Evolutionary conservation across 2,888 invertebrate species (phyloP).

Genomic region (Pegoplata infirma): DNA sequence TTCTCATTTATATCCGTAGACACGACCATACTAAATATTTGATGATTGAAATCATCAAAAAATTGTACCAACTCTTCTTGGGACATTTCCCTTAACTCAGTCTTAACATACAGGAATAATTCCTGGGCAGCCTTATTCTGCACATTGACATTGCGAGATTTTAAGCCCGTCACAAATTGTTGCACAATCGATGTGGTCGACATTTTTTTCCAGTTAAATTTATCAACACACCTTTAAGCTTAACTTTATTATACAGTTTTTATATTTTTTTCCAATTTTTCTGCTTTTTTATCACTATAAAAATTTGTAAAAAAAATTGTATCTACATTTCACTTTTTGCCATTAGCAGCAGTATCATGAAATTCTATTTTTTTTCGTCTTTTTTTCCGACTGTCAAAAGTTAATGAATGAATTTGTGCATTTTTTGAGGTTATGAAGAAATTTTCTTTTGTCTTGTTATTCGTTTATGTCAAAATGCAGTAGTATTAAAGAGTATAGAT

Average conservation of each 20-base stretch:
- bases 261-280: background rate
- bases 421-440: conserved; percentile 25
- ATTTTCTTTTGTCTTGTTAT: conserved; percentile 8
- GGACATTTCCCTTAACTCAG: conserved; percentile 92
- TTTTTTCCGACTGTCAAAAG: conserved; percentile 37
- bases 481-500: too few species aligned
- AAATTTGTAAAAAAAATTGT: conserved; percentile 21
- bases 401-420: conserved; percentile 25
- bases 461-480: conserved; percentile 14
- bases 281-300: conserved; percentile 10
- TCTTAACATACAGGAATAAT: conserved; percentile 92
- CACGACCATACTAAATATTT: conserved; percentile 97
- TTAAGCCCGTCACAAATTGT: conserved; percentile 91
- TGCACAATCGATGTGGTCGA: conserved; percentile 82
- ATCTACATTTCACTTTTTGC: conserved; percentile 41
- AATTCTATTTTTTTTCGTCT: conserved; percentile 28
- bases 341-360: conserved; percentile 31
- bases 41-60: conserved; percentile 96
- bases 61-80: conserved; percentile 94
- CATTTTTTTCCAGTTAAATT: conserved; percentile 64
- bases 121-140: conserved; percentile 93
- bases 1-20: conserved; percentile 95
- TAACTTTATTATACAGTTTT: conserved; percentile 1
- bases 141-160: conserved; percentile 91
- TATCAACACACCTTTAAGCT: conserved; percentile 2